These are phyloP conservation scores for Agapornis canus DNA, from an alignment of 2,797 vertebrate genomes.

Conservation along the genomic window DNA sequence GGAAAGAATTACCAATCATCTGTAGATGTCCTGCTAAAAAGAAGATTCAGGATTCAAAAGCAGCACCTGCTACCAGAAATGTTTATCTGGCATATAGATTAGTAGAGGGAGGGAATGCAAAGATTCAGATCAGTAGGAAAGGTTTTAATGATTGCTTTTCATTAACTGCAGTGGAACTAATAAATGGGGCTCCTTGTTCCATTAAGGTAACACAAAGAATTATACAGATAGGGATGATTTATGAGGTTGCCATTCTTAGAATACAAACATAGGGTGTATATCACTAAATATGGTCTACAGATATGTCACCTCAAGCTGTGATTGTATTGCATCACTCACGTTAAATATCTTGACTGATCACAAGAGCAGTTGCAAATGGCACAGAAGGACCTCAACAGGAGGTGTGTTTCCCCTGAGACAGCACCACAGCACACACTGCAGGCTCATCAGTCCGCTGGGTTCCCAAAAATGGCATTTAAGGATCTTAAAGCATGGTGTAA, in stretches of 20 bases:
- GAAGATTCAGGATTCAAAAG: neutral
- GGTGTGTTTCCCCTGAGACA: neutral
- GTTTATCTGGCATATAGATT: neutral
- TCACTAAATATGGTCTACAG: neutral
- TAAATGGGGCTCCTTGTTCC: neutral
- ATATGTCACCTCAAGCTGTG: neutral
- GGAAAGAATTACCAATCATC: neutral
- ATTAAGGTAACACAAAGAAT: neutral
- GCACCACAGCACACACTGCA: neutral
- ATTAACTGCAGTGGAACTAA: constrained; percentile 3
- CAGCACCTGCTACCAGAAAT: neutral
- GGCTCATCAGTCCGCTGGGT: neutral
- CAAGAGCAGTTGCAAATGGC: neutral
- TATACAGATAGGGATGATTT: neutral
- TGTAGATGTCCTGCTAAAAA: neutral
- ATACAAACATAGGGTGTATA: neutral
- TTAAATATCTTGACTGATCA: neutral
- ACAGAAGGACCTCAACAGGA: neutral
- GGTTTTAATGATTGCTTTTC: constrained; percentile 27
- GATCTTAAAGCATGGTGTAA: neutral
- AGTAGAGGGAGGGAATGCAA: neutral
- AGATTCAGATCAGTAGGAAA: neutral
- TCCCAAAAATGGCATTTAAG: neutral
- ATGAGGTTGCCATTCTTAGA: neutral
- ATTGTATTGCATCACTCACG: neutral